phyloP scores from a whole-genome alignment of 2,888 invertebrate species.

The Ceratothoa steindachneri region DNA sequence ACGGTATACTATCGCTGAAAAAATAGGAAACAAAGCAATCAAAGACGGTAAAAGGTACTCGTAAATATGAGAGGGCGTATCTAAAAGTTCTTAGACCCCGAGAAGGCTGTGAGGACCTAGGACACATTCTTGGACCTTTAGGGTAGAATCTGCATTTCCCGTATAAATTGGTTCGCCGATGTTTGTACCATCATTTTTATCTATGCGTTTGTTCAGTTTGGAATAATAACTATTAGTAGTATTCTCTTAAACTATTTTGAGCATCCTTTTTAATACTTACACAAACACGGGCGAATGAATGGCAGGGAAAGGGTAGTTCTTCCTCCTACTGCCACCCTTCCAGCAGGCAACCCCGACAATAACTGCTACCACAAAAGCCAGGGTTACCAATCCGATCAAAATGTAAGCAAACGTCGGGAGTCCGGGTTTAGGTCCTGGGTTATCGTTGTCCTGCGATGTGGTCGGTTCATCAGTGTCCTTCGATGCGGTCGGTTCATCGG shows the following conservation, averaged over 20 bases:
- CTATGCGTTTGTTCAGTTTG: too few relatives aligned
- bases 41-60: too few relatives aligned
- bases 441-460: background rate
- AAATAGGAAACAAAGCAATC: background rate
- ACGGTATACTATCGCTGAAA: background rate
- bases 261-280: background rate
- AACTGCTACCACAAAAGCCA: background rate
- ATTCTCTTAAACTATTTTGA: too few relatives aligned
- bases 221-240: too few relatives aligned
- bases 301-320: constrained; percentile 1
- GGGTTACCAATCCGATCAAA: background rate
- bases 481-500: background rate
- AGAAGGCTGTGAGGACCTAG: too few relatives aligned
- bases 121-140: too few relatives aligned
- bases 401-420: background rate
- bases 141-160: too few relatives aligned
- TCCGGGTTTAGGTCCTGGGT: too few relatives aligned
- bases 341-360: background rate
- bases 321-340: background rate
- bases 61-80: too few relatives aligned
- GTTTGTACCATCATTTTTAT: too few relatives aligned
- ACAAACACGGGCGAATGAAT: constrained; percentile 1
- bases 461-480: background rate
- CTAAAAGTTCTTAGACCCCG: too few relatives aligned
- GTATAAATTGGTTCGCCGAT: too few relatives aligned